These are phyloP conservation scores for Drosophila paramelanica DNA, from an alignment of 2,888 invertebrate species.

Conservation along the genomic window DNA sequence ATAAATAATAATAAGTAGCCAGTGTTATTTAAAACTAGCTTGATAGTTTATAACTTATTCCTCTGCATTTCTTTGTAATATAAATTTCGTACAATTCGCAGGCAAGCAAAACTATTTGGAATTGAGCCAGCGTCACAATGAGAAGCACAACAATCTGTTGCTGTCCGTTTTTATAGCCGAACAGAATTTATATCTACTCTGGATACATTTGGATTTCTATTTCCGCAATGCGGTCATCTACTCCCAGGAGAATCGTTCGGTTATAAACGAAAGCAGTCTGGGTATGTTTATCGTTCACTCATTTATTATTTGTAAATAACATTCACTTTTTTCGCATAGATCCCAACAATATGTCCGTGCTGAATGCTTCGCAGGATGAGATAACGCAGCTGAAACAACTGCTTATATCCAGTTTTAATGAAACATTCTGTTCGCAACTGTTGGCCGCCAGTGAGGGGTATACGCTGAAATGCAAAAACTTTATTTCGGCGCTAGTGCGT, in stretches of 20 bases:
- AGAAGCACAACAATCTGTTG: constrained; percentile 87
- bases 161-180: constrained; percentile 89
- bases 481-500: constrained; percentile 90
- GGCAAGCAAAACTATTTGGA: constrained; percentile 84
- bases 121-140: constrained; percentile 86
- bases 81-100: constrained; percentile 20
- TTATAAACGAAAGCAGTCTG: constrained; percentile 61
- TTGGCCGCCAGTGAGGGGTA: constrained; percentile 89
- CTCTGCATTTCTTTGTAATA: not conserved
- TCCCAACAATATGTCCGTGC: constrained; percentile 85
- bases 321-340: constrained; percentile 70
- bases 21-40: no score
- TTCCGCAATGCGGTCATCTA: constrained; percentile 87
- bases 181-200: constrained; percentile 90
- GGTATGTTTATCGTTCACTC: constrained; percentile 17
- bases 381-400: constrained; percentile 89
- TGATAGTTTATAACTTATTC: not conserved
- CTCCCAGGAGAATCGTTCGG: constrained; percentile 68
- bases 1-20: no score
- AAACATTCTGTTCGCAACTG: constrained; percentile 91
- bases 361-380: constrained; percentile 88
- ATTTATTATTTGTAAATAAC: not conserved
- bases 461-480: constrained; percentile 88
- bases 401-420: constrained; percentile 90
- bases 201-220: constrained; percentile 91